These are phyloP conservation scores for Idaea dimidiata DNA, from an alignment of 2,888 invertebrate genomes.

Conservation along the genomic window DNA sequence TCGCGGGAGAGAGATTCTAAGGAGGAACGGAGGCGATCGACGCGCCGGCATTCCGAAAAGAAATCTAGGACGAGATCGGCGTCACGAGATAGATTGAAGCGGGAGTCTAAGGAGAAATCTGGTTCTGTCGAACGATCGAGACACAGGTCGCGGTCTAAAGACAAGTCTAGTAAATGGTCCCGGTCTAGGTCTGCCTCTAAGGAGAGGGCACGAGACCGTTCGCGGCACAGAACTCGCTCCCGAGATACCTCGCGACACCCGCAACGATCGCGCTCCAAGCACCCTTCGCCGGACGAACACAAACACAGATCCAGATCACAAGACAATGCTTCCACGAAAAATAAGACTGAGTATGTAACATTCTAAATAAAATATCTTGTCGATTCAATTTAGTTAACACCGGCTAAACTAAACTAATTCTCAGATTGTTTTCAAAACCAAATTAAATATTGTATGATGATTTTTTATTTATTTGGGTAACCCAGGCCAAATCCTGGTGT, in stretches of 20 bases:
- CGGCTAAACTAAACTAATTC: background rate
- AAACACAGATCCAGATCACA: conserved; percentile 67
- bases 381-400: background rate
- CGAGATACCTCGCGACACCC: conserved; percentile 33
- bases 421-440: background rate
- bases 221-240: conserved; percentile 41
- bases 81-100: conserved; percentile 50
- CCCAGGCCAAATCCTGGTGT: too few relatives aligned
- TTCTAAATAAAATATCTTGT: conserved; percentile 1
- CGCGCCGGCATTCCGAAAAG: conserved; percentile 49
- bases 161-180: conserved; percentile 48
- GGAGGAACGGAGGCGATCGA: conserved; percentile 46
- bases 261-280: conserved; percentile 43
- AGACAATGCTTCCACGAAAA: conserved; percentile 55
- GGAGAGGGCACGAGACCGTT: conserved; percentile 42
- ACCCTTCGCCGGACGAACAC: conserved; percentile 50
- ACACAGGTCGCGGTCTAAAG: conserved; percentile 53
- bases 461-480: too few relatives aligned
- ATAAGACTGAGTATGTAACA: conserved; percentile 65
- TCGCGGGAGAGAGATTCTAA: conserved; percentile 48
- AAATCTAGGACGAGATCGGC: conserved; percentile 47
- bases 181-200: conserved; percentile 52
- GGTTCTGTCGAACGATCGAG: conserved; percentile 51
- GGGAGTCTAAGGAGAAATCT: conserved; percentile 51
- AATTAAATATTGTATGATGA: background rate